Evolutionary conservation across 2,888 invertebrate species (phyloP).

Genomic region (Spicauda simplicius): DNA sequence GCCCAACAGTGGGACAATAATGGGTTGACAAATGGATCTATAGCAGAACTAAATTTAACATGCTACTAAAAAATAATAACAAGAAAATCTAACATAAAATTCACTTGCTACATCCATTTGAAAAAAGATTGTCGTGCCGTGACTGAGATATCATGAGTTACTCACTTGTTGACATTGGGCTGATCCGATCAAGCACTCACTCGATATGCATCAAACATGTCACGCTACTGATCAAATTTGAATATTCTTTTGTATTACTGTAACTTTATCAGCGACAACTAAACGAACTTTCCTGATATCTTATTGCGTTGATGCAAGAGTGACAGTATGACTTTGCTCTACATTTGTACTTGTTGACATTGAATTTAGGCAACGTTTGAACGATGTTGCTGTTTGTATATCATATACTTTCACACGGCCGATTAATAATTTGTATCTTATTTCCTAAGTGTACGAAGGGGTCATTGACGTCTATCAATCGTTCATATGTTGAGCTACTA

Average conservation of each 20-base stretch:
- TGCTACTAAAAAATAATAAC: too few species aligned
- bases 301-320: slow-evolving; percentile 2
- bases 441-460: too few species aligned
- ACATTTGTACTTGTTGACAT: slow-evolving; percentile 4
- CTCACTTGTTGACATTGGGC: slow-evolving; percentile 52
- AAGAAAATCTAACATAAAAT: too few species aligned
- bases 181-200: not conserved
- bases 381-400: slow-evolving; percentile 18
- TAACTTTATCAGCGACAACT: not conserved
- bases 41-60: too few species aligned
- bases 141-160: not conserved
- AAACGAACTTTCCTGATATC: slow-evolving; percentile 5
- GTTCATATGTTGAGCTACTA: not conserved
- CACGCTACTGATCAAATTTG: slow-evolving; percentile 11
- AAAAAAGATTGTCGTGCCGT: too few species aligned
- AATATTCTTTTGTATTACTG: slow-evolving; percentile 5
- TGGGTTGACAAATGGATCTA: too few species aligned
- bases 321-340: slow-evolving; percentile 6
- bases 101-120: too few species aligned
- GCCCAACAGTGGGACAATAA: too few species aligned
- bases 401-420: not conserved
- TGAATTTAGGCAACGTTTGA: not conserved
- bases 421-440: too few species aligned
- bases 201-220: not conserved
- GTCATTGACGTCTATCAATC: too few species aligned